phyloP scores from a whole-genome alignment of 2,797 vertebrate genomes.

The Megaceryle alcyon region DNA sequence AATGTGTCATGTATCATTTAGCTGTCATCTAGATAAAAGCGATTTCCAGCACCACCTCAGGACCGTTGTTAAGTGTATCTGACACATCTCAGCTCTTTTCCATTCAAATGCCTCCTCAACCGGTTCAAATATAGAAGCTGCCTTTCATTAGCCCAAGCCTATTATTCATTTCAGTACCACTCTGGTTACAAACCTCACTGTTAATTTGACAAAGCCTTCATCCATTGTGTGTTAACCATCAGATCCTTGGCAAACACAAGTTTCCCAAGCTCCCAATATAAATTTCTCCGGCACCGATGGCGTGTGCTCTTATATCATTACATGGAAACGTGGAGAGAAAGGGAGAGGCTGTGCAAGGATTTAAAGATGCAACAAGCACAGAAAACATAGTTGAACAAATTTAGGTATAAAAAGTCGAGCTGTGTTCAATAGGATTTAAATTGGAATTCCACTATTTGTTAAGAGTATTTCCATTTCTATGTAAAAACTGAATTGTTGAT shows the following conservation, averaged over 20 bases:
- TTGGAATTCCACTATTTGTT: neutral
- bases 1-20: neutral
- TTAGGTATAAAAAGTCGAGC: neutral
- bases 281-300: neutral
- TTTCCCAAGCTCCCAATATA: neutral
- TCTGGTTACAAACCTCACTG: neutral
- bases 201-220: constrained; percentile 7
- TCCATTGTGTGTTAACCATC: neutral
- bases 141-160: constrained; percentile 36
- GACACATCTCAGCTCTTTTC: constrained; percentile 22
- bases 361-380: neutral
- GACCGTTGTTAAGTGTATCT: neutral
- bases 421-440: neutral
- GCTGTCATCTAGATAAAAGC: neutral
- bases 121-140: constrained; percentile 46
- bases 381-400: neutral
- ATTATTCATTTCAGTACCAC: constrained; percentile 22
- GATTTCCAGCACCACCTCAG: constrained; percentile 20
- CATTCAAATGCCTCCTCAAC: constrained; percentile 7
- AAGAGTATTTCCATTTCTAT: neutral
- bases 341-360: neutral
- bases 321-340: neutral
- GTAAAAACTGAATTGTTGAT: neutral
- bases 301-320: neutral
- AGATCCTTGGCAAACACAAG: neutral